Evolutionary conservation across 2,888 invertebrate species (phyloP), one percentile per base, ranked within the genome.

Genomic region (Scelioninae gen. 1): DNA sequence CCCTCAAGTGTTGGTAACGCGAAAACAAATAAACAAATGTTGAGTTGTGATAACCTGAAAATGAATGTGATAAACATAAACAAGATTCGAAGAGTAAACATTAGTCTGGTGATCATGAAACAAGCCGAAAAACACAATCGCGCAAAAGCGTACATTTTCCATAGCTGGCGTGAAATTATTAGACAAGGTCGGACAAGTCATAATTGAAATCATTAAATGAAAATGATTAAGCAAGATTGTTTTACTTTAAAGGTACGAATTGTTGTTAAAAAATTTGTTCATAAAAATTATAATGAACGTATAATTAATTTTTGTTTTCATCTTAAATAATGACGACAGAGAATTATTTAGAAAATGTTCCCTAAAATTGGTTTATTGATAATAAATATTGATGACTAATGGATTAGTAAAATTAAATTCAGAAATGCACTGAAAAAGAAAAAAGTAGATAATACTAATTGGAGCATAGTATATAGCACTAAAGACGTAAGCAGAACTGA

Each of bases 21-120:
- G 47, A 55, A 77, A 79, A 79, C 72, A 78, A 79, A 71, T 71
- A 78, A 78, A 63, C 78, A 78, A 60, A 69, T 55, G 55, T 63
- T 55, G 8, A 71, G 71, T 77, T 77, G 62, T 69, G 77, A 69
- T 71, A 78, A 56, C 78, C 78, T 78, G 71, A 69, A 78, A 71
- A 63, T 63, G 60, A 31, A 31, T 56, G 71, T 49, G 68, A 69
- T 77, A 68, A 77, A 77, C 77, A 78, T 77, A 69, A 77, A 71
- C 72, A 60, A 60, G 66, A 79, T 79, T 79, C 58, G 51, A 60
- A 79, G 72, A 72, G 65, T 55, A 71, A 58, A 78, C 71, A 78
- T 16, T 38, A 68, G 43, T 62, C 45, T 23, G 23, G 49, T 43
- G 65, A 55, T 53, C 60, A 45, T 66, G 51, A 53, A 76, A 62